phyloP scores from a whole-genome alignment of 2,888 invertebrate genomes.

The Pseudococcus jackbeardsleyi region DNA sequence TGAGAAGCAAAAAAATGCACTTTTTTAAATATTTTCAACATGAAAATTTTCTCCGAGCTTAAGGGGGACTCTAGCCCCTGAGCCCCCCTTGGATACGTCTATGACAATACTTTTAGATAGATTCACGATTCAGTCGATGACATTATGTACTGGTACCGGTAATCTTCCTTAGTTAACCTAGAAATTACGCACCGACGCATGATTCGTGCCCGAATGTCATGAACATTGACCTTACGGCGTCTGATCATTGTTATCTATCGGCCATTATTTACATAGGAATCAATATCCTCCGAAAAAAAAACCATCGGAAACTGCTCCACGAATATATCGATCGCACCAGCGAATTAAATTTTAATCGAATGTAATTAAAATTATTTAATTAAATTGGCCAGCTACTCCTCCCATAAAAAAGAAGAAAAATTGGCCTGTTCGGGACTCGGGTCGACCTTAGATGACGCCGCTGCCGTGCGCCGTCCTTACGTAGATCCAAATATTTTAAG shows the following conservation, averaged over 20 bases:
- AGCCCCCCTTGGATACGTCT: too few relatives aligned
- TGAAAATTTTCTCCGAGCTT: too few relatives aligned
- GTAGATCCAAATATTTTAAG: too few relatives aligned
- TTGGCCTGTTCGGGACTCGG: not conserved
- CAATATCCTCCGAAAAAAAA: not conserved
- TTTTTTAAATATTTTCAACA: too few relatives aligned
- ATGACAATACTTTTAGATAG: too few relatives aligned
- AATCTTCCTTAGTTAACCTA: not conserved
- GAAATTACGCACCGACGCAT: not conserved
- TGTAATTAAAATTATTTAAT: slow-evolving; percentile 2
- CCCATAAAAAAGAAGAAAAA: not conserved
- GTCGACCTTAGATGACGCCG: not conserved
- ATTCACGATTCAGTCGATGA: not conserved
- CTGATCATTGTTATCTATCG: slow-evolving; percentile 19
- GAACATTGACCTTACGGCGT: slow-evolving; percentile 16
- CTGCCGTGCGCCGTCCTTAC: too few relatives aligned
- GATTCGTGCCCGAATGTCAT: not conserved
- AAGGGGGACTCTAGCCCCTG: too few relatives aligned
- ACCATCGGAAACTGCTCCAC: too few relatives aligned
- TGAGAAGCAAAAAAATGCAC: too few relatives aligned
- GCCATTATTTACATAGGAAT: not conserved
- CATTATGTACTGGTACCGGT: not conserved
- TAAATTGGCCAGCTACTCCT: not conserved
- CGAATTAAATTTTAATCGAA: slow-evolving; percentile 10
- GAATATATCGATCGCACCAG: not conserved